Evolutionary conservation across 2,113 vertebrate genomes (phyloP).

Genomic region (Aegotheles bennettii): DNA sequence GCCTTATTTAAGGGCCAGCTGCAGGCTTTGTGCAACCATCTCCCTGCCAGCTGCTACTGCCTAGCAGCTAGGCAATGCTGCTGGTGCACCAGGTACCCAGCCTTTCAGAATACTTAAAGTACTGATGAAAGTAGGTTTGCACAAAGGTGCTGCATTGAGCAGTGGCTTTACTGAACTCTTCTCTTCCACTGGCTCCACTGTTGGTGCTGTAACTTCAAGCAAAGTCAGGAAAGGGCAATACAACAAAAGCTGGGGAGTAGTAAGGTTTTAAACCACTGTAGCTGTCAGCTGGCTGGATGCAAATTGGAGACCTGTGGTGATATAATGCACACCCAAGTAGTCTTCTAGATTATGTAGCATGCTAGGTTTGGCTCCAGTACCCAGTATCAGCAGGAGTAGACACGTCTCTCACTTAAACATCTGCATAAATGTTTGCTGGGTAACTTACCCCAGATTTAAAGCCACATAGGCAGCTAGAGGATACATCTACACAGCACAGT

Average conservation of each 20-base stretch:
- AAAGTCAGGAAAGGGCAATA: not conserved
- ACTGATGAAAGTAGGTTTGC: not conserved
- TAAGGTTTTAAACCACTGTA: not conserved
- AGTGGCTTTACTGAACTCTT: not conserved
- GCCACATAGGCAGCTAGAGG: not conserved
- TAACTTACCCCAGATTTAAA: not conserved
- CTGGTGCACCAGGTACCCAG: not conserved
- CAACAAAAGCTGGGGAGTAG: not conserved
- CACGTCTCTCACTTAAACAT: not conserved
- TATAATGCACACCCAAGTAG: accelerated
- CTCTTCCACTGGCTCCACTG: not conserved
- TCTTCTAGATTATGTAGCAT: not conserved
- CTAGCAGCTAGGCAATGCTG: not conserved
- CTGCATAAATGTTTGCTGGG: not conserved
- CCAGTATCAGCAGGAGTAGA: not conserved
- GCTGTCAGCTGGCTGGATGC: accelerated
- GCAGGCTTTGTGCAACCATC: not conserved
- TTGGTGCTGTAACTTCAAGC: not conserved
- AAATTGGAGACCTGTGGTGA: accelerated
- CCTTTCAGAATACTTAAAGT: not conserved
- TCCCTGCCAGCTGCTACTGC: not conserved
- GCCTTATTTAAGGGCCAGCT: not conserved
- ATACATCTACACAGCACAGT: accelerated
- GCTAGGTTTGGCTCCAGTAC: not conserved
- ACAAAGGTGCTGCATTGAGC: accelerated